Evolutionary conservation across 1,140 invertebrate genomes (phyloP).

Genomic region (Asbolus verrucosus): DNA sequence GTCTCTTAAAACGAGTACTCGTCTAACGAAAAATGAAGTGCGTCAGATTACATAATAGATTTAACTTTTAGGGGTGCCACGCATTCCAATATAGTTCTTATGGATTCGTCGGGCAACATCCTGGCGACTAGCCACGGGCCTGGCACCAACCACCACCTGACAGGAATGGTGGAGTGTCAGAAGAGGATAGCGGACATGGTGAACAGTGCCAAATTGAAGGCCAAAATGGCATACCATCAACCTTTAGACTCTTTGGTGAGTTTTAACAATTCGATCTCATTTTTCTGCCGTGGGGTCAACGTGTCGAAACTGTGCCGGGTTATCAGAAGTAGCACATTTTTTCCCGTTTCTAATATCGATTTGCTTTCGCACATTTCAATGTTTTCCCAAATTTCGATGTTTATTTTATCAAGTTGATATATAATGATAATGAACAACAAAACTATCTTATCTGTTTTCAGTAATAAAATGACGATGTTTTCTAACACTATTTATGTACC

Average conservation of each 20-base stretch:
- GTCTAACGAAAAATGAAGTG: no score
- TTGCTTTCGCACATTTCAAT: background rate
- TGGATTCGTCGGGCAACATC: constrained; percentile 77
- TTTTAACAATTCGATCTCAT: constrained; percentile 51
- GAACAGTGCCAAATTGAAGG: constrained; percentile 74
- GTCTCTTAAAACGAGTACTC: no score
- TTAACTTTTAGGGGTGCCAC: constrained; percentile 84
- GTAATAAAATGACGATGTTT: constrained; percentile 11
- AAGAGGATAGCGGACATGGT: constrained; percentile 82
- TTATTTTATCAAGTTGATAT: background rate
- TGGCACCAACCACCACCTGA: constrained; percentile 87
- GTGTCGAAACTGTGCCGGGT: constrained; percentile 14
- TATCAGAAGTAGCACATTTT: background rate
- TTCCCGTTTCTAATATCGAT: no score
- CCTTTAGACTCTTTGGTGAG: constrained; percentile 80
- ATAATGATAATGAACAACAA: background rate
- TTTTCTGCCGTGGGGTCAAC: background rate
- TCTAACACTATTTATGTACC: background rate
- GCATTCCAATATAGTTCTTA: constrained; percentile 81
- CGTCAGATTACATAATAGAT: no score
- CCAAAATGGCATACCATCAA: constrained; percentile 71
- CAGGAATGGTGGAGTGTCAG: constrained; percentile 83
- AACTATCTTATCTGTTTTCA: constrained; percentile 2
- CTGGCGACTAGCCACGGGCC: constrained; percentile 75
- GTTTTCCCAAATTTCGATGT: background rate